Conservation (phyloP, 2,113 vertebrate species). For the Peucedramus taeniatus region DNA sequence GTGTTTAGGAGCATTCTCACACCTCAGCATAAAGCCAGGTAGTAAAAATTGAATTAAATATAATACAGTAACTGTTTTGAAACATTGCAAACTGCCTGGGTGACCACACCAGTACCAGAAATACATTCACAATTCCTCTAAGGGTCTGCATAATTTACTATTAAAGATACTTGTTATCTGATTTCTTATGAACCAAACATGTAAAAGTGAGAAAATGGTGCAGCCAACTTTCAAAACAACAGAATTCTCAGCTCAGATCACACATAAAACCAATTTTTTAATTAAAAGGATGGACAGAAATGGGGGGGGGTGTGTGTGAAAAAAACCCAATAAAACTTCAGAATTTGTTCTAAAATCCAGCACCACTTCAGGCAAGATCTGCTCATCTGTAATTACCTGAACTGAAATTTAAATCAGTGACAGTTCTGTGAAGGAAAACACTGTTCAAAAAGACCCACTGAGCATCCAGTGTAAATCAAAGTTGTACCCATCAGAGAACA, state of each 20-base stretch:
- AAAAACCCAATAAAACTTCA: background rate
- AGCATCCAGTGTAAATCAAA: background rate
- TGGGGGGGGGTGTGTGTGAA: too few relatives aligned
- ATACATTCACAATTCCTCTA: background rate
- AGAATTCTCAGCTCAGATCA: background rate
- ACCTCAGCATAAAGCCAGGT: background rate
- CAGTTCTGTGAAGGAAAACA: background rate
- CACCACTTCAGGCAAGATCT: background rate
- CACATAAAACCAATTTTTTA: background rate
- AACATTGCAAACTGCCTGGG: background rate
- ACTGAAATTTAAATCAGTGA: background rate
- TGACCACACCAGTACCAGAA: background rate
- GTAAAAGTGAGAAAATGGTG: background rate
- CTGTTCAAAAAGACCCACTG: background rate
- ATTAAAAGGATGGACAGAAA: background rate
- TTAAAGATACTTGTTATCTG: background rate
- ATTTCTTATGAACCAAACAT: background rate
- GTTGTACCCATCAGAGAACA: background rate
- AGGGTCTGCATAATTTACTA: background rate
- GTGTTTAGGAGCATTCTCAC: background rate
- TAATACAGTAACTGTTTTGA: background rate
- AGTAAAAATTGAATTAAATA: background rate
- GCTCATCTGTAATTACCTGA: background rate
- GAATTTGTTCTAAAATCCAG: background rate
- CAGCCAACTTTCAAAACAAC: background rate